Conservation (phyloP, 1,140 invertebrate species). For the Brevipalpus yothersi region DNA sequence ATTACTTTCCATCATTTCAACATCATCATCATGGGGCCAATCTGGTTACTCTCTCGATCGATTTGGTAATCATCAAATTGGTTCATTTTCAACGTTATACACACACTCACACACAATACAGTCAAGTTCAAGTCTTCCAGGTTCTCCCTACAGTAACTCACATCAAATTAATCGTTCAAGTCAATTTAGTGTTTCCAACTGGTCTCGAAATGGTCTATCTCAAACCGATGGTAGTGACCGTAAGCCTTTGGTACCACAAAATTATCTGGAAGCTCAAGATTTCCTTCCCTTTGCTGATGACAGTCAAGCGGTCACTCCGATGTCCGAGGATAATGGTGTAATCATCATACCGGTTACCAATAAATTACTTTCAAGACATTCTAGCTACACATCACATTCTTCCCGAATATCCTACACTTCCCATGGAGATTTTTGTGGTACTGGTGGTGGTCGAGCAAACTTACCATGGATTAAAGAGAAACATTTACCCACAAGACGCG, state of each 20-base stretch:
- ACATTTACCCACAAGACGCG: conserved; percentile 36
- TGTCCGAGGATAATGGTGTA: conserved; percentile 88
- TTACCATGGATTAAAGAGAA: conserved; percentile 49
- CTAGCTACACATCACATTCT: conserved; percentile 77
- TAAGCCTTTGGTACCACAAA: conserved; percentile 75
- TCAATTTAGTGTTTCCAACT: conserved; percentile 40
- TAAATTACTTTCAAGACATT: conserved; percentile 41
- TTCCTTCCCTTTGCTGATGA: conserved; percentile 91
- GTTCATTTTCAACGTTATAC: too few relatives aligned
- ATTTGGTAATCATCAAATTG: too few relatives aligned
- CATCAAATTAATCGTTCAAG: conserved; percentile 62
- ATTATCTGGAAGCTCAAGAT: conserved; percentile 81
- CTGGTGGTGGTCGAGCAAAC: conserved; percentile 14
- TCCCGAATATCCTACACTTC: conserved; percentile 75
- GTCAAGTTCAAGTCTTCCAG: conserved; percentile 83
- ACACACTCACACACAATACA: conserved; percentile 20
- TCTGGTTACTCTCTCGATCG: too few relatives aligned
- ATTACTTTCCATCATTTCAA: too few relatives aligned
- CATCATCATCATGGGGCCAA: too few relatives aligned
- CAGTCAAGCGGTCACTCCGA: conserved; percentile 86
- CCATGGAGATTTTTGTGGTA: conserved; percentile 51
- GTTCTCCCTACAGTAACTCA: conserved; percentile 58
- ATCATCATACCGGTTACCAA: conserved; percentile 65
- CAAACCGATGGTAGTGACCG: conserved; percentile 42
- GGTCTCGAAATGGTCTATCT: conserved; percentile 37